phyloP scores from a whole-genome alignment of 92 coral and sea anemone species.

The Actinernus sp. region DNA sequence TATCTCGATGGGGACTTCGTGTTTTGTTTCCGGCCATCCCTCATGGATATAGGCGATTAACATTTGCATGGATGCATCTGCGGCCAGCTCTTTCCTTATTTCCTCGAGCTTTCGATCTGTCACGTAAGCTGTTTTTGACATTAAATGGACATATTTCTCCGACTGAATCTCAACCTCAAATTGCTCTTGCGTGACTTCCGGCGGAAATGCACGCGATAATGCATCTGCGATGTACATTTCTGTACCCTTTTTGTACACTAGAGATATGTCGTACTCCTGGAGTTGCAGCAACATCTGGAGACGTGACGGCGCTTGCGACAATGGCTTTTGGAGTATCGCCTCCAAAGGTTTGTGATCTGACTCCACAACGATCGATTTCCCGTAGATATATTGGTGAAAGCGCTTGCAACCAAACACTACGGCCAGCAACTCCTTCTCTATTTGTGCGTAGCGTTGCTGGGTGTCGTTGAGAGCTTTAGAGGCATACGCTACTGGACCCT shows the following conservation, averaged over 20 bases:
- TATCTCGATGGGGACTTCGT: slow-evolving; percentile 38
- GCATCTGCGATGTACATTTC: slow-evolving; percentile 50
- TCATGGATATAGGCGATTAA: too few relatives aligned
- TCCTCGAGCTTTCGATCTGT: too few relatives aligned
- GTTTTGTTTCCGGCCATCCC: too few relatives aligned
- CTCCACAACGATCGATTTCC: slow-evolving; percentile 19
- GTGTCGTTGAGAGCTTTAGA: slow-evolving; percentile 53
- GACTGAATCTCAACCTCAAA: too few relatives aligned
- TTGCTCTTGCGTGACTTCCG: too few relatives aligned
- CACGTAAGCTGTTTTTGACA: too few relatives aligned
- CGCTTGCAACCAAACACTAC: slow-evolving; percentile 53
- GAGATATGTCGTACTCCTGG: slow-evolving; percentile 53
- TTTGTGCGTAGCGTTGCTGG: slow-evolving; percentile 44
- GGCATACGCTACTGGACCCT: slow-evolving; percentile 54
- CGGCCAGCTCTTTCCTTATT: too few relatives aligned
- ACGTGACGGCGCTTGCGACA: slow-evolving; percentile 37
- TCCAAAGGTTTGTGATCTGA: slow-evolving; percentile 64
- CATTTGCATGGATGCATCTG: too few relatives aligned
- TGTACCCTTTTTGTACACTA: slow-evolving; percentile 41
- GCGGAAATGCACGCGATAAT: slow-evolving; percentile 55
- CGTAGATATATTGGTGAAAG: slow-evolving; percentile 44
- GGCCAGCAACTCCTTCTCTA: slow-evolving; percentile 57
- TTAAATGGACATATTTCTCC: too few relatives aligned
- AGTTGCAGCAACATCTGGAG: slow-evolving; percentile 37
- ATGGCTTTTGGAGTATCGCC: slow-evolving; percentile 26